Base-by-base conservation (phyloP, 1,140 invertebrate species). In the Aphelenchoides avenae region DNA sequence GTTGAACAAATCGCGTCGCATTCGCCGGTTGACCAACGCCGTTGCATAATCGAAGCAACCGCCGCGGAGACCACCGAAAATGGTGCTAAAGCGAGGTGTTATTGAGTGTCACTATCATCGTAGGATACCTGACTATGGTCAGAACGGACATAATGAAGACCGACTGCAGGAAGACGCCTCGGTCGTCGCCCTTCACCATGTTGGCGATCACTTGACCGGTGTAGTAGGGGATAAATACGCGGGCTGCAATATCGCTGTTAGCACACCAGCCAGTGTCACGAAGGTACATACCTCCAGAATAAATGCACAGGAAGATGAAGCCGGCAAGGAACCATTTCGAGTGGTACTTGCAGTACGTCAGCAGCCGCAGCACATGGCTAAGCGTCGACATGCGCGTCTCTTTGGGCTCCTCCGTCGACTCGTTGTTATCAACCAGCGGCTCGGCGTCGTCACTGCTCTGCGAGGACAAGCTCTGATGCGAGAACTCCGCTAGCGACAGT, bases 201-300 rank as follows among this genome's bases (percentile, higher is more conserved):
- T 64, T 64, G 11, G 68, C 64, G 27, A 68, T 71, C 20, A 68
- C 66, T 43, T 71, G 63, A 11, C 68, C 66, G 5, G 66, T 68
- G 36, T 66, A 71, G 33, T 71, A 68, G 9, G 66, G 66, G 29
- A 71, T 54, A 40, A 68, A 68, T 40, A 68, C 67, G 18, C 66
- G 48, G 31, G 66, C 66, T 67, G 11, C 26, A 29, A 27, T n/a
- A n/a, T n/a, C n/a, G n/a, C n/a, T n/a, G n/a, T n/a, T n/a, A n/a
- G n/a, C n/a, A n/a, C n/a, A n/a, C n/a, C n/a, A n/a, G n/a, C n/a
- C n/a, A n/a, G n/a, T n/a, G n/a, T n/a, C n/a, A n/a, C n/a, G n/a
- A n/a, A n/a, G n/a, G n/a, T n/a, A 52, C 54, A 9, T 18, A 57
- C 54, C 57, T 42, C 22, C 18, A 9, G 58, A 61, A 33, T 61